Percentiles rank a stretch among this genome's conserved stretches.
These are phyloP conservation scores for Dascillus cervinus DNA, from an alignment of 2,888 invertebrate genomes.

Conservation along the genomic window DNA sequence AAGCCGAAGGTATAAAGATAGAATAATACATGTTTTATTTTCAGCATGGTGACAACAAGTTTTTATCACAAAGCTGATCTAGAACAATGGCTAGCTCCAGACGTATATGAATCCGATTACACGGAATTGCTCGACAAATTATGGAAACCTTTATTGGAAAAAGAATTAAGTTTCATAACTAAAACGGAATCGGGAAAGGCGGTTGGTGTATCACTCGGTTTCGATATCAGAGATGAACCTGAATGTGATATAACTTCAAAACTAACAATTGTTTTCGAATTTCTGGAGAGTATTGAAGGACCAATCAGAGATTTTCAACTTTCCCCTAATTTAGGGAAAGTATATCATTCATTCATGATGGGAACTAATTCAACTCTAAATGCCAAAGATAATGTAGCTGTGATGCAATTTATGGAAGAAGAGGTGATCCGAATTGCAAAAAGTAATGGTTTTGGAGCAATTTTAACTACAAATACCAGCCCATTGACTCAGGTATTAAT, in stretches of 20 bases:
- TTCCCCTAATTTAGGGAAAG: constrained; percentile 57
- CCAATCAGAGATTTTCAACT: constrained; percentile 58
- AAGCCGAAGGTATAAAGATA: neutral
- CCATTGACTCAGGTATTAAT: constrained; percentile 76
- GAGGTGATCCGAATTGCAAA: constrained; percentile 62
- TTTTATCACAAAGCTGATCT: constrained; percentile 82
- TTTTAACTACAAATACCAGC: constrained; percentile 82
- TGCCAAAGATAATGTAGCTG: constrained; percentile 67
- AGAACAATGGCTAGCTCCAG: constrained; percentile 68
- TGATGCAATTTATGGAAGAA: constrained; percentile 72
- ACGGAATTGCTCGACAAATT: constrained; percentile 57
- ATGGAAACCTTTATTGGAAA: constrained; percentile 63
- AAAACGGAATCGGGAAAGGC: constrained; percentile 47
- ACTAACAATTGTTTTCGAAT: constrained; percentile 65
- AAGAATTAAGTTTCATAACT: constrained; percentile 65
- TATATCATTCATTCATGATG: constrained; percentile 85
- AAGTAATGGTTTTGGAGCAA: constrained; percentile 58
- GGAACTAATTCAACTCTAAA: constrained; percentile 60
- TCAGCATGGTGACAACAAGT: constrained; percentile 74
- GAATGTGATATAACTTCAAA: constrained; percentile 62
- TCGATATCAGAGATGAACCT: constrained; percentile 76
- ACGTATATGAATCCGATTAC: constrained; percentile 62
- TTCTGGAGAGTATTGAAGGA: constrained; percentile 69
- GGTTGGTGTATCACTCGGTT: constrained; percentile 69
- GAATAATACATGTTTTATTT: constrained; percentile 17